Evolutionary conservation across 2,113 vertebrate species (phyloP), one percentile per base, ranked within the genome.

Genomic region (Cottus gobio): DNA sequence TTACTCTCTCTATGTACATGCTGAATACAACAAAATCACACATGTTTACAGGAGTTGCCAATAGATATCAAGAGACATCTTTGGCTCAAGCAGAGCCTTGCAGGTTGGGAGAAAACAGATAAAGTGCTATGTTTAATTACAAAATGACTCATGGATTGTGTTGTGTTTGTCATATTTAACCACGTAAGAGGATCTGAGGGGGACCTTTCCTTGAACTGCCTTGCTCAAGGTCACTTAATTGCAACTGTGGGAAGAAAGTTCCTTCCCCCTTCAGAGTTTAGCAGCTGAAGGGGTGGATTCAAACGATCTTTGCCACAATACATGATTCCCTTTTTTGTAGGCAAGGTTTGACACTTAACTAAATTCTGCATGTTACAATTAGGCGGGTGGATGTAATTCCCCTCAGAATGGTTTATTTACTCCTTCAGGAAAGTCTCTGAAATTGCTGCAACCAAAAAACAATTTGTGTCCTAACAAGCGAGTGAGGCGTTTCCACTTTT

Each of bases 381-480:
- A 90, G 37, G 65, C 46, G 70, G 83, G 82, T 85, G 84, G 87
- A 67, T 81, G 86, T 89, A 87, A 87, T 89, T 92, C 80, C 87
- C 82, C 79, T 83, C 74, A 46, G 77, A 82, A 83, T 79, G 37
- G 82, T 84, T 90, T 93, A 87, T 91, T 92, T 88, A 89, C 87
- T 85, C 64, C 68, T 89, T 66, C 52, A 69, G 71, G 61, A 89
- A 73, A 77, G 77, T 85, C 85, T 88, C 71, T 75, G 75, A 92
- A 92, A 91, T 84, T 80, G 66, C 85, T 83, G 80, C 70, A 88
- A 89, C 90, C 87, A 75, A 90, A 85, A 88, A 89, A 90, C 86
- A 87, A 85, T 88, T 85, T 90, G 90, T 80, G 80, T 69, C 73
- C 58, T 83, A 71, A 85, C 68, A 79, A 89, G 85, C 31, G 75